Evolutionary conservation across 2,888 invertebrate genomes (phyloP), one percentile per base, ranked within the genome.

Genomic region (Tipula unca): DNA sequence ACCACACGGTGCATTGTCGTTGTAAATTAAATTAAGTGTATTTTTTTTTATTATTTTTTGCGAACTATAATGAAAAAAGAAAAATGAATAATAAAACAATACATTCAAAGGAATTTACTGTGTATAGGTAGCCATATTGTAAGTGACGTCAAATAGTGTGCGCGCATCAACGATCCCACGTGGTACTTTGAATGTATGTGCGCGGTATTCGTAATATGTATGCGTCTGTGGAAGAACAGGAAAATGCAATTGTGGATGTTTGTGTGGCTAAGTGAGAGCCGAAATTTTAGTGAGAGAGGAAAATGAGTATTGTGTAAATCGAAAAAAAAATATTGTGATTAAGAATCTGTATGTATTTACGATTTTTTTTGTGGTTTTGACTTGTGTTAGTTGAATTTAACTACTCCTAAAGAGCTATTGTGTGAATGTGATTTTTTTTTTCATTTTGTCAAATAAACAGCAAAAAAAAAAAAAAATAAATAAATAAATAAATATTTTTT

Each of bases 131-230:
- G 85, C 85, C 85, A 85, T 85, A 32, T 85, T 85, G 14, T 54
- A 48, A n/a, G 13, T 85, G 85, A 85, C 85, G 85, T 85, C 85
- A 85, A 54, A 85, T 85, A 54, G 32, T 85, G 48, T 85, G 85
- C 85, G 85, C 87, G 87, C 87, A 86, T 86, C 87, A 86, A 48
- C 86, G 86, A 85, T 84, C 85, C 87, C 87, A 87, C 87, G 87
- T 87, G 87, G 86, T 87, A 10, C 35, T 85, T 32, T 85, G 32
- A 54, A 25, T 20, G 85, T 86, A 48, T 86, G 84, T 14, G 85
- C 39, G 36, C 69, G 25, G 69, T 25, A 69, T 69, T 69, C 3
- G 17, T 48, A 36, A 84, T 35, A 20, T 25, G 25, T 25, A 25
- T 69, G 69, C 69, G 69, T 69, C 8, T 25, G 20, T 69, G 10